A percentile compares a stretch with the other conserved stretches of the same genome.
Conservation (phyloP, 2,113 vertebrate genomes). For the Callionymus lyra region DNA sequence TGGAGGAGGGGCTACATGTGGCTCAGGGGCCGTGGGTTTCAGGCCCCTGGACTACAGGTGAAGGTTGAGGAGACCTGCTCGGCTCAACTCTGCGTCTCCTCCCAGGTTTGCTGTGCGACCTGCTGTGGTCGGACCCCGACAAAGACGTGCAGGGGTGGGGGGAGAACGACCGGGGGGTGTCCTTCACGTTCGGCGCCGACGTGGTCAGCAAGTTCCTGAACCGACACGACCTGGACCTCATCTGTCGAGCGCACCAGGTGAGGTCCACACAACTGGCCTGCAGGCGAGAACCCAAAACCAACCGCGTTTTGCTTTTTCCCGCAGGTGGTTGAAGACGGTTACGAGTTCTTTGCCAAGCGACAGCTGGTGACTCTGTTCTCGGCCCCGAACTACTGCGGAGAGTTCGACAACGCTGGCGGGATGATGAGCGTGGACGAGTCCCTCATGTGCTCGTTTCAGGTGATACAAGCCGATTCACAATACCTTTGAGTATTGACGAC, state of each 20-base stretch:
- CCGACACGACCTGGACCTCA: conserved; percentile 96
- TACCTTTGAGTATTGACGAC: not conserved
- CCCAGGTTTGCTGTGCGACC: conserved; percentile 89
- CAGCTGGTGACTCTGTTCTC: conserved; percentile 67
- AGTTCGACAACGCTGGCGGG: conserved; percentile 91
- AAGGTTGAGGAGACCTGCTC: too few species aligned
- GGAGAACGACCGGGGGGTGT: conserved; percentile 96
- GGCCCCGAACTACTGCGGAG: conserved; percentile 82
- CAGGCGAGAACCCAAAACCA: not conserved
- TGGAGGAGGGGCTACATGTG: too few species aligned
- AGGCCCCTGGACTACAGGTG: too few species aligned
- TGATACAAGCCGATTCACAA: conserved; percentile 21
- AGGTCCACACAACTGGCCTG: not conserved
- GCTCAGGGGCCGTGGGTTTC: too few species aligned
- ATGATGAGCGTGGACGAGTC: conserved; percentile 97
- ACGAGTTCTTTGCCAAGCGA: conserved; percentile 68
- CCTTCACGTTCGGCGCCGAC: conserved; percentile 96
- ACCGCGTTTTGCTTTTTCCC: conserved; percentile 16
- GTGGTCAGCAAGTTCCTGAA: conserved; percentile 99
- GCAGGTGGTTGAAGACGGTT: conserved; percentile 66
- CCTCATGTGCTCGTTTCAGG: conserved; percentile 96
- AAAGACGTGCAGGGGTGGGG: conserved; percentile 98
- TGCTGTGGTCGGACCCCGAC: conserved; percentile 97
- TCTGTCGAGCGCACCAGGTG: conserved; percentile 98
- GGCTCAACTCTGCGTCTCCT: too few species aligned